Conservation (phyloP, 2,888 invertebrate genomes). For the Xanthorhoe designata region DNA sequence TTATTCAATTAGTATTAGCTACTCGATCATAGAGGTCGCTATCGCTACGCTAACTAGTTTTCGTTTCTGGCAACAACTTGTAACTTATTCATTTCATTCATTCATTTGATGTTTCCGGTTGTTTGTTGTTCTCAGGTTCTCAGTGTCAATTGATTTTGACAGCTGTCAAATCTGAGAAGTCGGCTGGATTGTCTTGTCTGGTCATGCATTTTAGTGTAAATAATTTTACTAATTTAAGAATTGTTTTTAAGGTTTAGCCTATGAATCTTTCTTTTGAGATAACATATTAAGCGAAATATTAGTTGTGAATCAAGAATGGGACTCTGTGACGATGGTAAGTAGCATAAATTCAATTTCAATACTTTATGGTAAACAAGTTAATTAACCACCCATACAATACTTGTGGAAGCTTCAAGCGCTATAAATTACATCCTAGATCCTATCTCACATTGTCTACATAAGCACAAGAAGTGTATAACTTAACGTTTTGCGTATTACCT, state of each 20-base stretch:
- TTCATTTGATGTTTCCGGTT: constrained; percentile 41
- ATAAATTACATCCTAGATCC: constrained; percentile 7
- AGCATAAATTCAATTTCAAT: constrained; percentile 40
- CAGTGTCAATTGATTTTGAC: constrained; percentile 48
- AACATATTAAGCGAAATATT: constrained; percentile 25
- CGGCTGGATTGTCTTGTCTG: constrained; percentile 21
- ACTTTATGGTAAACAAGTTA: constrained; percentile 70
- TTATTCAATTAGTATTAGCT: constrained; percentile 5
- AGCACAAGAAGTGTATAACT: constrained; percentile 15
- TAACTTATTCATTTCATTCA: constrained; percentile 35
- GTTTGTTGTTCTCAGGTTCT: constrained; percentile 1
- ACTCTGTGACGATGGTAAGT: constrained; percentile 78
- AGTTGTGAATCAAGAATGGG: constrained; percentile 59
- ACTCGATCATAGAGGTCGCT: constrained; percentile 42
- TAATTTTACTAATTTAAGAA: constrained; percentile 23
- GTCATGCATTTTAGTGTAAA: constrained; percentile 23
- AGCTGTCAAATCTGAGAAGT: constrained; percentile 45
- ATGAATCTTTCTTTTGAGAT: constrained; percentile 6
- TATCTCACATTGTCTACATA: constrained; percentile 8
- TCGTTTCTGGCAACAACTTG: constrained; percentile 21
- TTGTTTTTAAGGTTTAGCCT: constrained; percentile 11
- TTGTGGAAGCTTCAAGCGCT: constrained; percentile 33
- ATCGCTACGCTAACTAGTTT: constrained; percentile 7
- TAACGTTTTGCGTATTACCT: constrained; percentile 28
- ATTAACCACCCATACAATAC: constrained; percentile 55